Percentiles rank a stretch among this genome's conserved stretches.
These are phyloP conservation scores for Cladorhizidae sp. DNA, from an alignment of 37 sponge, comb jelly and placozoan species.

Conservation along the genomic window DNA sequence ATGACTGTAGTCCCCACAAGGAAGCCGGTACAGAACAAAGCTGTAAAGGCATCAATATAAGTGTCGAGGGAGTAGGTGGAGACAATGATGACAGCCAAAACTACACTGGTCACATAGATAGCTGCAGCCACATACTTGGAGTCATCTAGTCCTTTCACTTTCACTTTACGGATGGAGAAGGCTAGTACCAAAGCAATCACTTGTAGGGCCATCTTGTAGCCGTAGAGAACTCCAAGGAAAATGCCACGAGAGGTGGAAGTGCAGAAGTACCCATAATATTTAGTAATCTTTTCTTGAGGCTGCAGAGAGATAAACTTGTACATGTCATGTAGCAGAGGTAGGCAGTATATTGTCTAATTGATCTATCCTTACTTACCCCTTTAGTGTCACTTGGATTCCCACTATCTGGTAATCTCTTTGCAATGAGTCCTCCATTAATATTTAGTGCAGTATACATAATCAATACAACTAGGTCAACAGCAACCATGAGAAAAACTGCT, in stretches of 20 bases:
- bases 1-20: conserved; percentile 31
- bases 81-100: conserved; percentile 35
- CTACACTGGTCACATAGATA: conserved; percentile 53
- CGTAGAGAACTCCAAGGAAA: conserved; percentile 45
- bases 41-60: conserved; percentile 21
- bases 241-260: conserved; percentile 8
- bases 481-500: conserved; percentile 25
- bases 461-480: conserved; percentile 37
- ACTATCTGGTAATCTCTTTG: neutral
- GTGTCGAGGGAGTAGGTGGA: conserved; percentile 11
- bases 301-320: neutral
- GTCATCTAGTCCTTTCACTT: conserved; percentile 61
- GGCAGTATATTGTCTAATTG: no score
- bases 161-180: conserved; percentile 61
- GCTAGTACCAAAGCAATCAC: conserved; percentile 43
- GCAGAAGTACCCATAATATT: conserved; percentile 23
- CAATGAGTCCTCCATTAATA: conserved; percentile 4
- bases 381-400: neutral
- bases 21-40: conserved; percentile 19
- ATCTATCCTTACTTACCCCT: conserved; percentile 13
- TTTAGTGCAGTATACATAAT: neutral
- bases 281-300: conserved; percentile 1
- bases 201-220: conserved; percentile 50
- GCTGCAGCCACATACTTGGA: conserved; percentile 47
- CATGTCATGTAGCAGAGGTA: no score